Base-by-base conservation (phyloP, 2,113 vertebrate species). In the Herpailurus yagouaroundi region DNA sequence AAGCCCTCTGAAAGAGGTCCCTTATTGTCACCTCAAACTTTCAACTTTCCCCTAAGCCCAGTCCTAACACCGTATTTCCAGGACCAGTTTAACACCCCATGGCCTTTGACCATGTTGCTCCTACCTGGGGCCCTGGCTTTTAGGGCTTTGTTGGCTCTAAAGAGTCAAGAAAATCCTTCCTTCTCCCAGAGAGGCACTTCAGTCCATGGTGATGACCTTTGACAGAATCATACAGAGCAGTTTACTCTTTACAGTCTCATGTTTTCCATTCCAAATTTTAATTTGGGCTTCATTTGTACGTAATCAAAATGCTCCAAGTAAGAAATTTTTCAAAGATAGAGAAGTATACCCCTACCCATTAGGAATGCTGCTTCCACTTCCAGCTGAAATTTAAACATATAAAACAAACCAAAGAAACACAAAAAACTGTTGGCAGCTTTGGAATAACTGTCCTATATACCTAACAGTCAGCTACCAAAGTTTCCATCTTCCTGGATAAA, bases 301-400 rank as follows among this genome's bases (percentile, higher is more conserved):
- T 81, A 71, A 80, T 77, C 57, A 79, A 64, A 95, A 95, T 92
- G 29, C 87, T 79, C 25, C 25, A 89, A 79, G 50, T 50, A 66
- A 87, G 38, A 84, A 31, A 48, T 66, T 81, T 95, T 91, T 45
- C 12, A 5, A 60, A 88, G 68, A 81, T 4, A 31, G 16, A 69
- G 57, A 36, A 73, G 33, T 50, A 55, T 3, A 21, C 19, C 6
- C 23, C 16, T 15, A n/a, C 16, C 13, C 21, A 84, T 33, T 57
- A 5, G 64, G 18, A 73, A 79, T 68, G 25, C 73, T 68, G 14
- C 18, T 8, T 94, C 29, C 14, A 41, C 27, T 93, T 90, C 15
- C 5, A 38, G 41, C 15, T 92, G 86, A 87, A 63, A 60, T 90
- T 48, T 6, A 60, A 83, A 64, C 41, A 50, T 52, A 23, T 15